Evolutionary conservation across 2,797 vertebrate genomes (phyloP).

Genomic region (Halcyon leucocephala): DNA sequence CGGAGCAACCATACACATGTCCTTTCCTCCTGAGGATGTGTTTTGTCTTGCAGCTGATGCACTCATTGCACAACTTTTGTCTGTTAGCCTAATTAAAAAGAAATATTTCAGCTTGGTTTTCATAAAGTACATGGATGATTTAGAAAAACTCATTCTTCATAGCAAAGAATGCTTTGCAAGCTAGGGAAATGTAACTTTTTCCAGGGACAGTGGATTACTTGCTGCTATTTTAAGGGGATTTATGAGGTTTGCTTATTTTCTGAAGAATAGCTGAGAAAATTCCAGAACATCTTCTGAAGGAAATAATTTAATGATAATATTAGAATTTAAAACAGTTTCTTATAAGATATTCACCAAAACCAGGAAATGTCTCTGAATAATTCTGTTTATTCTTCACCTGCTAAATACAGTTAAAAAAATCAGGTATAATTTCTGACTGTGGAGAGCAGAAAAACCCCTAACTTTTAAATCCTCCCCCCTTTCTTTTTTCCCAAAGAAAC

Average conservation of each 20-base stretch:
- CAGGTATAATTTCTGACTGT: neutral
- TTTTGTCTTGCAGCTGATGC: neutral
- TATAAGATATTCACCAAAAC: neutral
- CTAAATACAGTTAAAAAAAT: neutral
- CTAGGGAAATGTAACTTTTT: neutral
- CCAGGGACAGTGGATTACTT: neutral
- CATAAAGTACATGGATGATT: neutral
- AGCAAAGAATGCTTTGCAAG: neutral
- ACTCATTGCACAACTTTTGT: neutral
- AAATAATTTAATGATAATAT: neutral
- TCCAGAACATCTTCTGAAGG: neutral
- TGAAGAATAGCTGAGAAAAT: neutral
- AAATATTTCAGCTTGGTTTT: neutral
- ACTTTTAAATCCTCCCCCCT: neutral
- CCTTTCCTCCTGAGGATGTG: neutral
- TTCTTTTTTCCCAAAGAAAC: neutral
- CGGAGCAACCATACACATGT: neutral
- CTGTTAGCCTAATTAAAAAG: neutral
- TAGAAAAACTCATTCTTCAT: neutral
- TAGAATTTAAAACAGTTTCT: neutral
- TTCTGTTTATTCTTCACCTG: neutral
- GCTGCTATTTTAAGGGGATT: neutral
- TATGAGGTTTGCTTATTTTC: neutral
- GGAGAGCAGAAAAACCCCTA: fast-evolving
- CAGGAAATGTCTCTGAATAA: neutral